phyloP scores from a whole-genome alignment of 2,113 vertebrate genomes.

The Tupaia chinensis region DNA sequence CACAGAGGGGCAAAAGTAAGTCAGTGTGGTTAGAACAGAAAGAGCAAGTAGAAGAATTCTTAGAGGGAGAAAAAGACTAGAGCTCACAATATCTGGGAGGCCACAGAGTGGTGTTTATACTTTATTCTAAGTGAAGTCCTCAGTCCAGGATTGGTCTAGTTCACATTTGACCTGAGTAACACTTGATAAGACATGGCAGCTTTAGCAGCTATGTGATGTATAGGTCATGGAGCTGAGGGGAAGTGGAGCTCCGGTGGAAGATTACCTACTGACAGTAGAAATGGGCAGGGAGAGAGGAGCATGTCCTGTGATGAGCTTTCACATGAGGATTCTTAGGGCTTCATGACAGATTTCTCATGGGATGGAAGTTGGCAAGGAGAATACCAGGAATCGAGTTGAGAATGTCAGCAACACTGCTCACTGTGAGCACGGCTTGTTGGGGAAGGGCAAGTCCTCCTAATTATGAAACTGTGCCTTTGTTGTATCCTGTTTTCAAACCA shows the following conservation, averaged over 20 bases:
- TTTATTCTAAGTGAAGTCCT: neutral
- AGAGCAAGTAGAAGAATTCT: neutral
- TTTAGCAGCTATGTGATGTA: rapidly evolving
- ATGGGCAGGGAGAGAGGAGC: rapidly evolving
- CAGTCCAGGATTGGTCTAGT: neutral
- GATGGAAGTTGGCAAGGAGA: neutral
- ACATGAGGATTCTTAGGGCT: neutral
- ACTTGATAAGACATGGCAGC: neutral
- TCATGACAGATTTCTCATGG: neutral
- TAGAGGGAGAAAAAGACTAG: neutral
- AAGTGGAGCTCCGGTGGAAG: too few species aligned
- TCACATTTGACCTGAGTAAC: neutral
- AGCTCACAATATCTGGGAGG: neutral
- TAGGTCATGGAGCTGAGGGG: too few species aligned
- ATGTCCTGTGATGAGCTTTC: neutral
- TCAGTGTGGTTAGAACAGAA: neutral
- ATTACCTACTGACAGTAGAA: rapidly evolving
- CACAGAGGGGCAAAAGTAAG: neutral
- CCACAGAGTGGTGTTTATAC: neutral
- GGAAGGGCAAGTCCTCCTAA: neutral
- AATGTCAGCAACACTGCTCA: neutral
- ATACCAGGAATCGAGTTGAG: neutral
- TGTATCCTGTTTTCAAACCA: neutral
- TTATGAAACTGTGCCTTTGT: neutral
- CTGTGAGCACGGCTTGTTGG: neutral